Percentiles rank a stretch among this genome's conserved stretches.
These are phyloP conservation scores for Parazoanthus atlanticus DNA, from an alignment of 92 coral and sea anemone genomes.

Conservation along the genomic window DNA sequence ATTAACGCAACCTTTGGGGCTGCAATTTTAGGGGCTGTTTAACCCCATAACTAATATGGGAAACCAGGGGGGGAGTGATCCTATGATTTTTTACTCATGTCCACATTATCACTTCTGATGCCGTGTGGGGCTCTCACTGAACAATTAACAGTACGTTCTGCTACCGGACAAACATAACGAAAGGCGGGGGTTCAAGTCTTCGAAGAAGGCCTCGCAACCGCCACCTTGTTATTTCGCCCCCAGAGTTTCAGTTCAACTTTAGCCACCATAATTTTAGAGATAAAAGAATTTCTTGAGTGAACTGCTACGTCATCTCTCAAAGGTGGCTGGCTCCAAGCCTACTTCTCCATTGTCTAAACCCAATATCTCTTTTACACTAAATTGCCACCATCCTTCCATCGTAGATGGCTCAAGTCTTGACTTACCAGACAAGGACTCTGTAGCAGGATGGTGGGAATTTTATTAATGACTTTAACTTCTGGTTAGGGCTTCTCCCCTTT, in stretches of 20 bases:
- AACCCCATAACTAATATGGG: constrained; percentile 52
- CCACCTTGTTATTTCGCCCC: constrained; percentile 46
- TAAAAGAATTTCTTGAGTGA: constrained; percentile 71
- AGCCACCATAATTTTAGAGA: constrained; percentile 82
- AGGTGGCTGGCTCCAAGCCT: constrained; percentile 97
- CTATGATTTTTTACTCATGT: constrained; percentile 85
- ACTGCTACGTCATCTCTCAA: constrained; percentile 85
- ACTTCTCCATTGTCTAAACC: constrained; percentile 83
- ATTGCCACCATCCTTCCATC: not conserved
- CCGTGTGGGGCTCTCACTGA: constrained; percentile 69
- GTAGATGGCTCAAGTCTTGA: too few species aligned
- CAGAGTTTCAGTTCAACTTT: constrained; percentile 81
- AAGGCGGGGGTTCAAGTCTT: not conserved
- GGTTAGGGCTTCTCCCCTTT: constrained; percentile 89
- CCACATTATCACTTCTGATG: constrained; percentile 88
- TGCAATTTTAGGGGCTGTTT: constrained; percentile 83
- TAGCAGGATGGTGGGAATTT: not conserved
- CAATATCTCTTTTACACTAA: constrained; percentile 79
- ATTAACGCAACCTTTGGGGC: constrained; percentile 69
- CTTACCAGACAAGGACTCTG: too few species aligned
- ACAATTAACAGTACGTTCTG: constrained; percentile 79
- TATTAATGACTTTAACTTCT: constrained; percentile 82
- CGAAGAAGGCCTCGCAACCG: not conserved
- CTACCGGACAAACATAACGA: constrained; percentile 62
- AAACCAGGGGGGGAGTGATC: constrained; percentile 69